Base-by-base conservation (phyloP, 2,113 vertebrate genomes). In the Hippocampus comes region DNA sequence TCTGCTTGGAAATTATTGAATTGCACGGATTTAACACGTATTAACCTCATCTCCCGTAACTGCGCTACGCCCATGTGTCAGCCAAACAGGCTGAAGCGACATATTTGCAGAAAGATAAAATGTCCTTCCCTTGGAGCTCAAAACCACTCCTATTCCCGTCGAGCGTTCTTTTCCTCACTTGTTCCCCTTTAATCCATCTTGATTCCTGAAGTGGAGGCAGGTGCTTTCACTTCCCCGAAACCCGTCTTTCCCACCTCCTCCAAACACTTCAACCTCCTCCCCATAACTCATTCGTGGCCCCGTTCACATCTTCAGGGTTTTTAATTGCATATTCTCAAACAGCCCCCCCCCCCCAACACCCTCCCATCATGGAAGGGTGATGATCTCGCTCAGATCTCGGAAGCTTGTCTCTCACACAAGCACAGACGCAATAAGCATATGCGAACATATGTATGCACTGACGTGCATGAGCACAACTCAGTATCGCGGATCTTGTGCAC, bases 301-400 rank as follows among this genome's bases (percentile, higher is more conserved):
- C 71, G 79, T 53, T 86, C 73, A 85, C 77, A 87, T 84, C 79
- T 72, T 77, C 66, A 73, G 67, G 70, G 61, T 83, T 87, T 75
- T 85, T 88, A 86, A 88, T 87, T 85, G 75, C 80, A 74, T 66
- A 82, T 82, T 85, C 82, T 88, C 87, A 85, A 71, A 81, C 9
- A 0, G 41, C 43, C 56, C 48, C 68, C 64, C 72, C 14, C 53
- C 70, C 38, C 68, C 15, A 25, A 25, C 48, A 63, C 27, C 20
- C 48, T 69, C 38, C 70, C 18, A 43, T 67, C 38, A 66, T 70
- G 63, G 66, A 64, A 23, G 25, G 64, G 73, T 80, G 0, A 49
- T 21, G 60, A 76, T 75, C 63, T 72, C 68, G 78, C 75, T 87
- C 79, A 71, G 74, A 56, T 70, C 71, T 67, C 66, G 56, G 72